These are phyloP conservation scores for Alosa sapidissima DNA, from an alignment of 2,797 vertebrate genomes.

Conservation along the genomic window DNA sequence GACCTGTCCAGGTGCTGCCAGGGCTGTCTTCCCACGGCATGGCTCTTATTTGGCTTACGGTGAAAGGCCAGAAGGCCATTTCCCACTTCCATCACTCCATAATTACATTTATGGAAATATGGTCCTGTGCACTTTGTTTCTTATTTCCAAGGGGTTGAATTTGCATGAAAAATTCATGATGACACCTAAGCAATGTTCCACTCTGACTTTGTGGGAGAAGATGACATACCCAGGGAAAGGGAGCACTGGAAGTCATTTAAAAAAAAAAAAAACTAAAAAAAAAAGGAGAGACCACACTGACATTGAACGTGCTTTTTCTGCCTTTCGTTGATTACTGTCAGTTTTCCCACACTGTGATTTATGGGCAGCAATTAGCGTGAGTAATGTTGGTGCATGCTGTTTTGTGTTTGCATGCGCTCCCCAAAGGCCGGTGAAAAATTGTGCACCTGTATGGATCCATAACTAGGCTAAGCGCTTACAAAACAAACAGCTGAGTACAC, in stretches of 20 bases:
- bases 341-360: conserved; percentile 64
- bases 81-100: conserved; percentile 41
- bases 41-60: not conserved
- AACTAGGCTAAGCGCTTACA: conserved; percentile 57
- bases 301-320: conserved; percentile 56
- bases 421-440: conserved; percentile 60
- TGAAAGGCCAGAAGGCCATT: conserved; percentile 40
- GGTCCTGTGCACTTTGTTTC: conserved; percentile 55
- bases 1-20: conserved; percentile 13
- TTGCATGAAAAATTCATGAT: conserved; percentile 49
- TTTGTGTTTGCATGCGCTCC: conserved; percentile 65
- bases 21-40: not conserved
- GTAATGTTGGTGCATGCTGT: conserved; percentile 58
- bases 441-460: conserved; percentile 59
- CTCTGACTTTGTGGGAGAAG: not conserved
- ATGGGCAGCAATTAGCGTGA: conserved; percentile 68
- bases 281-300: conserved; percentile 20
- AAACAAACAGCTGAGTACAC: conserved; percentile 53
- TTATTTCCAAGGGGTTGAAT: conserved; percentile 50
- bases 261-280: not conserved
- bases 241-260: not conserved
- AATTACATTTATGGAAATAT: conserved; percentile 56
- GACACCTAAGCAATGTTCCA: conserved; percentile 14
- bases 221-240: not conserved
- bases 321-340: conserved; percentile 71